Evolutionary conservation across 2,113 vertebrate species (phyloP).

Genomic region (Prinia subflava): DNA sequence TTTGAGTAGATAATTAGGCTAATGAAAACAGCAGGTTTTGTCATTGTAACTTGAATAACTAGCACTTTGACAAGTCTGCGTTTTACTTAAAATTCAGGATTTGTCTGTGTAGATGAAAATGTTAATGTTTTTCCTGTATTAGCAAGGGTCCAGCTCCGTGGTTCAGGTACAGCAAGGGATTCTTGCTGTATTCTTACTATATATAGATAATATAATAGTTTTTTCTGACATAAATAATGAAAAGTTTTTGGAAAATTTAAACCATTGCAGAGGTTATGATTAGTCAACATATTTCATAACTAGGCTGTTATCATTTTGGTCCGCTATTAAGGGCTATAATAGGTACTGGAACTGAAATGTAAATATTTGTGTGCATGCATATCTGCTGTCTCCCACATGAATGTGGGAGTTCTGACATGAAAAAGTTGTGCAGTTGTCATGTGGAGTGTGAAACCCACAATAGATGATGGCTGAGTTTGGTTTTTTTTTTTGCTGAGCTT

Average conservation of each 20-base stretch:
- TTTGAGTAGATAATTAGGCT: neutral
- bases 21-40: neutral
- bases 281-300: neutral
- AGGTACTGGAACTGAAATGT: neutral
- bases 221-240: neutral
- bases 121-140: neutral
- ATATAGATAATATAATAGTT: neutral
- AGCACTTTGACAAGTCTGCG: neutral
- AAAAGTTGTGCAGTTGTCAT: neutral
- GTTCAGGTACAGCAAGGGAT: neutral
- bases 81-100: neutral
- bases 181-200: neutral
- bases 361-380: neutral
- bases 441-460: neutral
- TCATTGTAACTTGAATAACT: neutral
- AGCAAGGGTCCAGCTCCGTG: neutral
- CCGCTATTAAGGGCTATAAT: neutral
- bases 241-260: neutral
- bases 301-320: neutral
- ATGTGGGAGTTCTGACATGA: neutral
- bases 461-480: fast-evolving
- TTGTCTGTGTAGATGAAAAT: neutral
- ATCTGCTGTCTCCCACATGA: neutral
- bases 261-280: neutral
- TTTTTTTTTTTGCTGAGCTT: neutral